Base-by-base conservation (phyloP, 2,113 vertebrate species). In the Corythornis vintsioides region DNA sequence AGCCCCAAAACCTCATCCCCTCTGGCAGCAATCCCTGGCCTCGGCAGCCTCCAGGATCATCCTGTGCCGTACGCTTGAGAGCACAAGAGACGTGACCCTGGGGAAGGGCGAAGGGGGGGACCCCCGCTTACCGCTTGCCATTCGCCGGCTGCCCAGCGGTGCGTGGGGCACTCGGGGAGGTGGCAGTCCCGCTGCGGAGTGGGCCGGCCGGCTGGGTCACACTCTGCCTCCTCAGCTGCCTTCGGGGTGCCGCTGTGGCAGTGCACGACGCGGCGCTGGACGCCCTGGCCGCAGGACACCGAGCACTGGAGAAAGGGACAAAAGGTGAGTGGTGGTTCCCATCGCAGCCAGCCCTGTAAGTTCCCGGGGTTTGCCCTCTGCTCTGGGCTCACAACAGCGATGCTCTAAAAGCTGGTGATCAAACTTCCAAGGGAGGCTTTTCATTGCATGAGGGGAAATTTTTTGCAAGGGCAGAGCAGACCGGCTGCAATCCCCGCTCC, bases 111-210 rank as follows among this genome's bases (percentile, higher is more conserved):
- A 33, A 50, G 50, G 80, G 45, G 69, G 60, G 57, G 50, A 76
- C 74, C 91, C 47, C 77, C 29, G 73, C 98, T 99, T 97, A 99
- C 99, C 95, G 97, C 86, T 96, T 98, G 98, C 98, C 98, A 99
- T 42, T 98, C 97, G 83, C 97, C 98, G 15, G 98, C 97, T 20
- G 96, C 98, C 99, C 99, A 99, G 74, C 77, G 96, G 95, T 98
- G 98, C 66, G 88, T 90, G 43, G 98, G 97, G 80, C 98, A 99
- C 25, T 93, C 96, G 0, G 97, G 92, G 52, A 95, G 96, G 43
- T 97, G 97, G 91, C 99, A 99, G 96, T 94, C 96, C 65, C 97
- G 98, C 89, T 98, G 98, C 0, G 97, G 95, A 4, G 97, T 48
- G 0, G 98, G 99, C 71, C 97, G 97, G 90, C 92, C 53, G 48